A percentile compares a stretch with the other conserved stretches of the same genome.
Conservation (phyloP, 1,140 invertebrate species). For the Drosophila repleta region DNA sequence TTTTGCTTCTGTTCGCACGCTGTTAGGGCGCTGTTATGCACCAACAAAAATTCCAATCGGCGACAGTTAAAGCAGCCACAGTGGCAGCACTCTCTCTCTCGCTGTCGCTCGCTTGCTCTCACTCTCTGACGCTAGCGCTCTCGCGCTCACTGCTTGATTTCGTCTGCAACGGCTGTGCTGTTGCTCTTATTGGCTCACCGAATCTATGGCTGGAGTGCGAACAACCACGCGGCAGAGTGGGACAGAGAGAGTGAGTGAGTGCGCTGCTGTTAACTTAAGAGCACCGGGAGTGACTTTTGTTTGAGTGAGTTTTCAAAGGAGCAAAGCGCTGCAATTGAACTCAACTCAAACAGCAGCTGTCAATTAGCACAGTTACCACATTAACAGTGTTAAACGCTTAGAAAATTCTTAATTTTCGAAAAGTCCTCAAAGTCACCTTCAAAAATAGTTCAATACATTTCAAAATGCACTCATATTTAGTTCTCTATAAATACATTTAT, state of each 20-base stretch:
- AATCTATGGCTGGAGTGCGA: constrained; percentile 51
- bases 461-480: constrained; percentile 31
- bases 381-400: not conserved
- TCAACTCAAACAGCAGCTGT: too few species aligned
- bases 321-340: too few species aligned
- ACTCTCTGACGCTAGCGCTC: too few species aligned
- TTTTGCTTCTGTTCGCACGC: constrained; percentile 47
- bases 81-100: constrained; percentile 15
- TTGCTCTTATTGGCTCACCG: constrained; percentile 52
- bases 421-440: constrained; percentile 64
- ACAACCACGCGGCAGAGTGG: not conserved
- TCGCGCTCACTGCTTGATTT: constrained; percentile 15
- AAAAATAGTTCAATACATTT: constrained; percentile 58
- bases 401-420: not conserved
- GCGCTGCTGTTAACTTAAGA: constrained; percentile 15
- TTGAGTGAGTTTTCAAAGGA: too few species aligned
- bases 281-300: too few species aligned
- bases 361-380: not conserved
- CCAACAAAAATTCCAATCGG: constrained; percentile 54
- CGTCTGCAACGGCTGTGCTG: constrained; percentile 29
- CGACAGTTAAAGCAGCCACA: constrained; percentile 2
- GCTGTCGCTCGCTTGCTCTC: too few species aligned
- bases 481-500: constrained; percentile 18
- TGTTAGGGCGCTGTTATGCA: constrained; percentile 51
- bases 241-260: constrained; percentile 11